These are phyloP conservation scores for Accipiter cooperii DNA, from an alignment of 2,113 vertebrate genomes.

Conservation along the genomic window DNA sequence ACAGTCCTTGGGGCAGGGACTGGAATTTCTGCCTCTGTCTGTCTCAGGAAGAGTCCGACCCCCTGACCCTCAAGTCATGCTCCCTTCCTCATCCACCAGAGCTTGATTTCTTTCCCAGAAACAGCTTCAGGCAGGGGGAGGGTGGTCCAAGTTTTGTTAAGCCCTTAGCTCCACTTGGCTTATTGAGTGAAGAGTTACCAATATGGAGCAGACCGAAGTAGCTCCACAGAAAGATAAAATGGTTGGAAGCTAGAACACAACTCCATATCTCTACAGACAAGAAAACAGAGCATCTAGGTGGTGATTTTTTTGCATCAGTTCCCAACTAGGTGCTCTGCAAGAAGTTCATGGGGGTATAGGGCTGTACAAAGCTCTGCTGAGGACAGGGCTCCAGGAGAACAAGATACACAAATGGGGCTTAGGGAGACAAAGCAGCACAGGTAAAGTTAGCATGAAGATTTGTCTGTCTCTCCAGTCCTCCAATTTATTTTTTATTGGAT, in stretches of 20 bases:
- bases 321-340: neutral
- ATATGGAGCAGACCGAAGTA: neutral
- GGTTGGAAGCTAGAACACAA: neutral
- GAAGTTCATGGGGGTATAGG: neutral
- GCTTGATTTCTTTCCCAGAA: too few relatives aligned
- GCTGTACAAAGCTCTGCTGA: neutral
- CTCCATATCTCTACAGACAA: too few relatives aligned
- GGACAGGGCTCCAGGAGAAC: neutral
- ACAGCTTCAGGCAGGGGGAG: neutral
- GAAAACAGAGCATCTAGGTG: neutral
- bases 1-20: constrained; percentile 27
- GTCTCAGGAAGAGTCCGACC: neutral
- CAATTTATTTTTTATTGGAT: neutral
- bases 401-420: too few relatives aligned
- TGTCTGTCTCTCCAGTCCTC: neutral
- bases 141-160: neutral
- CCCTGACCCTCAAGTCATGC: fast-evolving
- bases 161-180: neutral
- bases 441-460: neutral
- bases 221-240: neutral
- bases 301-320: too few relatives aligned
- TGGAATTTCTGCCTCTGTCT: neutral
- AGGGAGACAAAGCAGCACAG: neutral
- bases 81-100: neutral
- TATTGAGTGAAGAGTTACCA: neutral